phyloP scores from a whole-genome alignment of 2,113 vertebrate species.

The Chaetorhynchus papuensis region DNA sequence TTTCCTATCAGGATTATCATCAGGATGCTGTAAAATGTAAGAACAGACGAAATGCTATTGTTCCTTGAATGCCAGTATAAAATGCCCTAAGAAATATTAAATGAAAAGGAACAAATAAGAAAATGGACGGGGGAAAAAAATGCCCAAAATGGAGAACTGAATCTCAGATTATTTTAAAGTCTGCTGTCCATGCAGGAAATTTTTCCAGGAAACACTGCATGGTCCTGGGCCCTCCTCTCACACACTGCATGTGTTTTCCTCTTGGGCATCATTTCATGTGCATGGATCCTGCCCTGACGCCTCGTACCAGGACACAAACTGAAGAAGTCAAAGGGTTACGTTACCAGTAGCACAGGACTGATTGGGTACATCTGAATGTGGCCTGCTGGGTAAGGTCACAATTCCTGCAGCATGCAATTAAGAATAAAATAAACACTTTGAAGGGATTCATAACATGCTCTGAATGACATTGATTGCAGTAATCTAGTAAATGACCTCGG shows the following conservation, averaged over 20 bases:
- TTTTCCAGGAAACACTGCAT: neutral
- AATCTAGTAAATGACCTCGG: slow-evolving; percentile 72
- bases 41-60: neutral
- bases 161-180: neutral
- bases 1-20: neutral
- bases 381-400: slow-evolving; percentile 70
- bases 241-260: neutral
- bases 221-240: neutral
- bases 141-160: neutral
- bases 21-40: neutral
- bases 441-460: slow-evolving; percentile 69
- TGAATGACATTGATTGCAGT: slow-evolving; percentile 73
- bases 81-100: neutral
- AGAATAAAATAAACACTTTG: slow-evolving; percentile 75
- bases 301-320: neutral
- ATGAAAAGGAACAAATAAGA: neutral
- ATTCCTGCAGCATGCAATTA: slow-evolving; percentile 74
- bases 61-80: neutral
- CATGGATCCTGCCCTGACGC: neutral
- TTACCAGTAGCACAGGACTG: slow-evolving; percentile 31
- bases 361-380: slow-evolving; percentile 56
- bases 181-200: neutral
- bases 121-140: neutral
- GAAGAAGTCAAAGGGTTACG: slow-evolving; percentile 20
- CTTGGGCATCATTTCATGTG: neutral